Evolutionary conservation across 2,797 vertebrate species (phyloP), one percentile per base, ranked within the genome.

Genomic region (Sciurus vulgaris): DNA sequence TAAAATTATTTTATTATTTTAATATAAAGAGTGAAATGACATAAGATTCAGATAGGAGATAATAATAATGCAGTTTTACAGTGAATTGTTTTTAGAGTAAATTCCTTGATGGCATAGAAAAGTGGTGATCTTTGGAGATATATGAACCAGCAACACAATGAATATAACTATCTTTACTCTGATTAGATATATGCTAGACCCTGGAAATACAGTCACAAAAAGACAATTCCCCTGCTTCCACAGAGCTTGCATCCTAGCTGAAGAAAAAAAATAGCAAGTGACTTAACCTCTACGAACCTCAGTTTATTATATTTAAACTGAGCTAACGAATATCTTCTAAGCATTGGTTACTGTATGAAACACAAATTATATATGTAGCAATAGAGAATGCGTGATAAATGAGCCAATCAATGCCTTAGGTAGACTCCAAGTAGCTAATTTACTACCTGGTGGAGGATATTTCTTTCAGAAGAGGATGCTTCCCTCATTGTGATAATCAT

Each of bases 11-110:
- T 74, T 72, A 72, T 70, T 93, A 69, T 54, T 63, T 89, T 82
- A 70, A 79, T 22, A 38, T 67, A 82, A 96, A 93, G 49, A 54
- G 2, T 82, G 15, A 95, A 91, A 96, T 38, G n/a, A 26, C 7
- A 65, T 1, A 78, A 54, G 44, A 38, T 24, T 92, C 67, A 67
- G 38, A n/a, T 49, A 35, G 26, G 51, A 69, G 28, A 85, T 49
- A 82, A 59, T 59, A 74, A 38, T 69, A 83, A 35, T 65, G 33
- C 49, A 9, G 56, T 86, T 77, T 63, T 69, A 33, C 5, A 82
- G 24, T 33, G 33, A 92, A 83, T 63, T 33, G 22, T 30, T 65
- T 63, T 73, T 49, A 78, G 30, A 38, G 26, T n/a, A 93, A 88
- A 69, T 54, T 93, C 28, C n/a, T 81, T 73, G 26, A n/a, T 70